These are phyloP conservation scores for Lytechinus variegatus DNA, from an alignment of 35 echinoderm and acorn worm genomes.

Conservation along the genomic window DNA sequence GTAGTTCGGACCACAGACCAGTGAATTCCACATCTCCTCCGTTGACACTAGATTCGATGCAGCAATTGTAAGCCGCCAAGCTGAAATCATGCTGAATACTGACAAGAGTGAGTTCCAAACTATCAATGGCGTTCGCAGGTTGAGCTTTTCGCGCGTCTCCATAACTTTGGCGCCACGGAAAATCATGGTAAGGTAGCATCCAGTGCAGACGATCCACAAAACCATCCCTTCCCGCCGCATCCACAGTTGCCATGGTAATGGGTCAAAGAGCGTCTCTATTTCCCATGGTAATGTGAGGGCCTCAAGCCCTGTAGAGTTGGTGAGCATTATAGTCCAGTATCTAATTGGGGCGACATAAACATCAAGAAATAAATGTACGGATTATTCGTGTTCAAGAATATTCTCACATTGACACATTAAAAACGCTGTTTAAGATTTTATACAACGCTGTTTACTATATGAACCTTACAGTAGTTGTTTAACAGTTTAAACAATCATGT, in stretches of 20 bases:
- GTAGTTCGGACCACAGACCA: constrained; percentile 78
- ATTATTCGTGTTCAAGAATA: neutral
- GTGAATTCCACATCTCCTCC: constrained; percentile 66
- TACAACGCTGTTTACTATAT: no score
- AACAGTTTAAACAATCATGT: no score
- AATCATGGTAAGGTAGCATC: constrained; percentile 72
- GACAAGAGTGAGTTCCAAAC: constrained; percentile 83
- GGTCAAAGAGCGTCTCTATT: constrained; percentile 30
- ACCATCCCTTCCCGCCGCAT: constrained; percentile 20
- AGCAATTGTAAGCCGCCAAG: constrained; percentile 57
- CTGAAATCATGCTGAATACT: constrained; percentile 78
- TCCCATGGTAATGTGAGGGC: constrained; percentile 16
- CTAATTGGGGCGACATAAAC: neutral
- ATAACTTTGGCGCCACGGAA: constrained; percentile 73
- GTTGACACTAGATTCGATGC: constrained; percentile 50
- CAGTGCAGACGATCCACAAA: constrained; percentile 52
- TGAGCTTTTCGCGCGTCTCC: constrained; percentile 64
- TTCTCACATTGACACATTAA: no score
- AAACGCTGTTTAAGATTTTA: no score
- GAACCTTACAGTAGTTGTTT: no score
- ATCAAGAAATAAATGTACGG: neutral
- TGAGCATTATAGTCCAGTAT: neutral
- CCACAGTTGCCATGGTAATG: constrained; percentile 44
- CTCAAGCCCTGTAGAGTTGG: constrained; percentile 8
- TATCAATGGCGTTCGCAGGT: constrained; percentile 57